A percentile compares a stretch with the other conserved stretches of the same genome.
Evolutionary conservation across 2,888 invertebrate genomes (phyloP).

Genomic region (Drosophila mettleri): DNA sequence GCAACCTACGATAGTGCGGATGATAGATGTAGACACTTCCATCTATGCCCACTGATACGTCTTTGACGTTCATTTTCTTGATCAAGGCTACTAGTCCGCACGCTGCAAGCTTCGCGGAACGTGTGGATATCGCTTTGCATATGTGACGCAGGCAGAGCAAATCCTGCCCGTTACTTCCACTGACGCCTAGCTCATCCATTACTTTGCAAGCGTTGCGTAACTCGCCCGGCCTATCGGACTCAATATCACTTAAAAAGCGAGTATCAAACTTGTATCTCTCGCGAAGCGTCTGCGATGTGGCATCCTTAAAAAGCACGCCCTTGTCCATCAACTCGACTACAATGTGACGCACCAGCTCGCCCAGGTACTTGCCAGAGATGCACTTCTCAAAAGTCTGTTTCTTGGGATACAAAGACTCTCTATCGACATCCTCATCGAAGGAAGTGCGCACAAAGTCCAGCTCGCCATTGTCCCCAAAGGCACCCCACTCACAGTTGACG

Average conservation of each 20-base stretch:
- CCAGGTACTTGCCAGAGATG: constrained; percentile 97
- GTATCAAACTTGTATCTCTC: constrained; percentile 90
- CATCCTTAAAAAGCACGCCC: constrained; percentile 85
- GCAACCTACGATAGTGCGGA: constrained; percentile 47
- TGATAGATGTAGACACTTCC: constrained; percentile 64
- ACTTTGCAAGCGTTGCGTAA: constrained; percentile 91
- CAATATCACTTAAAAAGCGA: constrained; percentile 97
- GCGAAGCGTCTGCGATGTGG: constrained; percentile 26
- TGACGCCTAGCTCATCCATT: constrained; percentile 89
- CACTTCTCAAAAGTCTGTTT: constrained; percentile 94
- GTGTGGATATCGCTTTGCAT: constrained; percentile 93
- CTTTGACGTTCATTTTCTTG: constrained; percentile 93
- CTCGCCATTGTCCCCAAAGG: constrained; percentile 95
- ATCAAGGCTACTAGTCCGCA: constrained; percentile 94
- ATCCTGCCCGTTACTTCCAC: constrained; percentile 91
- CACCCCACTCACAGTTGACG: constrained; percentile 98
- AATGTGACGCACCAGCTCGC: constrained; percentile 94
- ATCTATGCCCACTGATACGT: constrained; percentile 89
- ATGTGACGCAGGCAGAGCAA: constrained; percentile 94
- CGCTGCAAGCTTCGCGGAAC: constrained; percentile 96
- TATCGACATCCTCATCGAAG: constrained; percentile 92
- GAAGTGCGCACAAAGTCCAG: constrained; percentile 93
- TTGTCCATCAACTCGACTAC: constrained; percentile 91
- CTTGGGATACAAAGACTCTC: constrained; percentile 91
- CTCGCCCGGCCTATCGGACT: constrained; percentile 91